Percentiles rank a stretch among this genome's conserved stretches.
Conservation (phyloP, 2,797 vertebrate genomes). For the Danio tinwini region DNA sequence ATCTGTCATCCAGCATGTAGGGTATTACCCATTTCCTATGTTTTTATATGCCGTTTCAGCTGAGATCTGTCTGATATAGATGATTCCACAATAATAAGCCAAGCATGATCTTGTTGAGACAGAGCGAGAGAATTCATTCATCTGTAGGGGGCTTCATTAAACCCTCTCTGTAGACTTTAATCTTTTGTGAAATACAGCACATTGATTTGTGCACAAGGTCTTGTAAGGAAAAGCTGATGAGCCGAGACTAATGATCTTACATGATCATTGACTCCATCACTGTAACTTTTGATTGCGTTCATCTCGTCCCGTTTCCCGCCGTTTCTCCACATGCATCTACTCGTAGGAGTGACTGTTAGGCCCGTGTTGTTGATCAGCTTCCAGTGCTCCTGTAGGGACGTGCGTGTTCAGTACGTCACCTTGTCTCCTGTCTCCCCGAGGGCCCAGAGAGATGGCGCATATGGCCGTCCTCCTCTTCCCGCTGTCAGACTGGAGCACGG, state of each 20-base stretch:
- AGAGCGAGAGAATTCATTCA: neutral
- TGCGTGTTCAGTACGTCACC: constrained; percentile 61
- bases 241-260: constrained; percentile 40
- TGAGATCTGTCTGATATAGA: neutral
- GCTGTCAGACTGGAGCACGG: constrained; percentile 55
- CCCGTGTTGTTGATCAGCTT: constrained; percentile 54
- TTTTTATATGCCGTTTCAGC: neutral
- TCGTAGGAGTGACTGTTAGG: constrained; percentile 33
- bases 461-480: constrained; percentile 60
- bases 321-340: constrained; percentile 8
- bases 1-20: neutral
- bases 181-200: constrained; percentile 36
- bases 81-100: neutral
- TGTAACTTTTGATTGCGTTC: constrained; percentile 28
- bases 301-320: constrained; percentile 16
- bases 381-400: constrained; percentile 57
- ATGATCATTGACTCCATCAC: constrained; percentile 34
- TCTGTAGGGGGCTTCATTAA: constrained; percentile 25
- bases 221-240: constrained; percentile 38
- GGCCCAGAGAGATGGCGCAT: constrained; percentile 63
- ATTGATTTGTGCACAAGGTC: constrained; percentile 19
- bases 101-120: neutral
- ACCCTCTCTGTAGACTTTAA: constrained; percentile 24
- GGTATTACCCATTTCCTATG: neutral
- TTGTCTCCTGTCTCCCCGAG: constrained; percentile 58